Conservation (phyloP, 2,797 vertebrate species). For the Dromococcyx pavoninus region DNA sequence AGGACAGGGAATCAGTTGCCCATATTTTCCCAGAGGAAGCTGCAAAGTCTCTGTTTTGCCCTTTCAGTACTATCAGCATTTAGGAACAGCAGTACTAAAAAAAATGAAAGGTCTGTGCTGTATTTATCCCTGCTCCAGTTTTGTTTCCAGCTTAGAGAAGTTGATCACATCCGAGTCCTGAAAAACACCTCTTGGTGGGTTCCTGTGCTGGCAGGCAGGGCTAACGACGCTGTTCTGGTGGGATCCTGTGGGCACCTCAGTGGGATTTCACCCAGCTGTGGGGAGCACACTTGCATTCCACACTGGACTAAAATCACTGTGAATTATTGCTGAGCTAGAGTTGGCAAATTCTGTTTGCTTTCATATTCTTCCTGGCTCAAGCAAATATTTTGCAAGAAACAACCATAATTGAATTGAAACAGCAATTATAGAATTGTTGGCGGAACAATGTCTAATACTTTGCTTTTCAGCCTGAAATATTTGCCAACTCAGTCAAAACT, state of each 20-base stretch:
- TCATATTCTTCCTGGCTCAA: background rate
- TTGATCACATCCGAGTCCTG: background rate
- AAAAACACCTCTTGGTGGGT: background rate
- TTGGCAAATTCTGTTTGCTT: background rate
- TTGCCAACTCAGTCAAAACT: background rate
- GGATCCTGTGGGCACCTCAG: too few relatives aligned
- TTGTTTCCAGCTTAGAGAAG: background rate
- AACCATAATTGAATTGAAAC: background rate
- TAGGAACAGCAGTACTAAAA: background rate
- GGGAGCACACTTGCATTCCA: background rate
- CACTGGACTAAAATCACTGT: background rate
- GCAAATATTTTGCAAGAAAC: background rate
- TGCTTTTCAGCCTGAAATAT: slow-evolving; percentile 10
- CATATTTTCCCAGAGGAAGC: background rate
- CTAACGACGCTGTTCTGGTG: rapidly evolving
- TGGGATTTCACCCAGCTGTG: too few relatives aligned
- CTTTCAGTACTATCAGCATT: background rate
- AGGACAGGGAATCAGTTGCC: background rate
- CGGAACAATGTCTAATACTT: background rate
- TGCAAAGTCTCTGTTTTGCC: rapidly evolving
- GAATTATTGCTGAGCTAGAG: background rate
- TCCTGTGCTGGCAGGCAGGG: background rate
- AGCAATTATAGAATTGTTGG: background rate
- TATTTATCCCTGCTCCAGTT: background rate
- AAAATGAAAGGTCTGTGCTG: background rate